Conservation (phyloP, 1,140 invertebrate species). For the Zaprionus camerounensis region DNA sequence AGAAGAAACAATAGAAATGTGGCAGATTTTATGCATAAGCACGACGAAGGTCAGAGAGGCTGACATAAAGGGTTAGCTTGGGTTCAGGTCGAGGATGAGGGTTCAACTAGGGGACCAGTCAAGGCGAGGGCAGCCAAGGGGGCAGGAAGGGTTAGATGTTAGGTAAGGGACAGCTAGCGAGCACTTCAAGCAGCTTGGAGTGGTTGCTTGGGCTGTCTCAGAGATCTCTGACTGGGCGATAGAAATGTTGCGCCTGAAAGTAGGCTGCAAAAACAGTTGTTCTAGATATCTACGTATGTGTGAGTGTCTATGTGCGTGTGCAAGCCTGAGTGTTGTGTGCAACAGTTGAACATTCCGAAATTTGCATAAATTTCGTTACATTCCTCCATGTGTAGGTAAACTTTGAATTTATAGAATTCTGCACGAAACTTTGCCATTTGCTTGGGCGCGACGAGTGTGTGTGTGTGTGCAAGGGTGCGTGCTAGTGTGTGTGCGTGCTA, state of each 20-base stretch:
- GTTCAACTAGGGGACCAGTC: not conserved
- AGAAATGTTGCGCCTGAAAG: conserved; percentile 38
- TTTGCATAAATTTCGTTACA: conserved; percentile 73
- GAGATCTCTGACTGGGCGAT: conserved; percentile 22
- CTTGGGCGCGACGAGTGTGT: conserved; percentile 16
- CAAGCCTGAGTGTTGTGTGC: conserved; percentile 46
- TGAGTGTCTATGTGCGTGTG: conserved; percentile 12
- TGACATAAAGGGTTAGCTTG: conserved; percentile 46
- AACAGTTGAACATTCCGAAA: conserved; percentile 78
- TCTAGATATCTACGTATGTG: conserved; percentile 8
- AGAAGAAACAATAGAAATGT: conserved; percentile 20
- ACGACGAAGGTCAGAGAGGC: conserved; percentile 57
- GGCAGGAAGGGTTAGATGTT: not conserved
- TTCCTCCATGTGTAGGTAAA: conserved; percentile 38
- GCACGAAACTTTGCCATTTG: conserved; percentile 74
- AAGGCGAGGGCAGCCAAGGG: not conserved
- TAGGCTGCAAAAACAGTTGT: conserved; percentile 29
- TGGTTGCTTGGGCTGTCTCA: conserved; percentile 5
- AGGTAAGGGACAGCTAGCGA: conserved; percentile 10
- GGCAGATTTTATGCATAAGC: conserved; percentile 57
- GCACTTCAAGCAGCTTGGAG: too few relatives aligned
- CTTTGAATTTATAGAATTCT: conserved; percentile 77
- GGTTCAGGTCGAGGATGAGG: not conserved
- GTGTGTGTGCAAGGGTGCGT: not conserved
- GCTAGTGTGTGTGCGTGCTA: not conserved